phyloP scores from a whole-genome alignment of 2,888 invertebrate species.

The Chloroclysta siterata region DNA sequence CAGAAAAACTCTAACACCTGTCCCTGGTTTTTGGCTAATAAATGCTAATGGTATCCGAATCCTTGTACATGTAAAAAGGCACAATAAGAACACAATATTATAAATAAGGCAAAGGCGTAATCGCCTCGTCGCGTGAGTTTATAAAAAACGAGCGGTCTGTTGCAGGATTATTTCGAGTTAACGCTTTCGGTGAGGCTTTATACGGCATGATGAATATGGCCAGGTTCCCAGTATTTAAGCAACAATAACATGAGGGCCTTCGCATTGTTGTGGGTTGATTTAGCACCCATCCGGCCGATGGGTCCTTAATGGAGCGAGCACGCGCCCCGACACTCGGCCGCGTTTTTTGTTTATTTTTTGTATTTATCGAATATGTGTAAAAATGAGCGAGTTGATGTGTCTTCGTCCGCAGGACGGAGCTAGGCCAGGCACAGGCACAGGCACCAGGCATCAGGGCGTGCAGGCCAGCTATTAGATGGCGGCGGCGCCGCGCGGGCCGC shows the following conservation, averaged over 20 bases:
- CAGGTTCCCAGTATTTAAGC: constrained; percentile 55
- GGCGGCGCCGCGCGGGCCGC: constrained; percentile 15
- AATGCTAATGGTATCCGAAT: not conserved
- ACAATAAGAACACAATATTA: not conserved
- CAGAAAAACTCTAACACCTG: too few species aligned
- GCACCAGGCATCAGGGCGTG: not conserved
- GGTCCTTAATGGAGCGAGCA: constrained; percentile 41
- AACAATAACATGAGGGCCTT: constrained; percentile 53
- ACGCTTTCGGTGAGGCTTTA: constrained; percentile 40
- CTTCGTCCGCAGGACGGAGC: not conserved
- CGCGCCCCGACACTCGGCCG: constrained; percentile 39
- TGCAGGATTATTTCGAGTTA: constrained; percentile 38
- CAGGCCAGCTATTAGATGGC: constrained; percentile 2
- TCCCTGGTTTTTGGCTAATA: not conserved
- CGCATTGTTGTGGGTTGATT: constrained; percentile 51
- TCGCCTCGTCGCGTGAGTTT: constrained; percentile 30
- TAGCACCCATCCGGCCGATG: constrained; percentile 45
- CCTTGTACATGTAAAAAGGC: not conserved
- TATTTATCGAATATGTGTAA: constrained; percentile 15
- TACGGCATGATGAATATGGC: constrained; percentile 43
- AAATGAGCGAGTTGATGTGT: constrained; percentile 2
- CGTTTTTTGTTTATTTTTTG: constrained; percentile 21
- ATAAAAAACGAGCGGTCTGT: constrained; percentile 35
- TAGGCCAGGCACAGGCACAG: too few species aligned
- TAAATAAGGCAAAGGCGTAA: constrained; percentile 33